Conservation (phyloP, 1,140 invertebrate genomes). For the Diploscapter pachys region DNA sequence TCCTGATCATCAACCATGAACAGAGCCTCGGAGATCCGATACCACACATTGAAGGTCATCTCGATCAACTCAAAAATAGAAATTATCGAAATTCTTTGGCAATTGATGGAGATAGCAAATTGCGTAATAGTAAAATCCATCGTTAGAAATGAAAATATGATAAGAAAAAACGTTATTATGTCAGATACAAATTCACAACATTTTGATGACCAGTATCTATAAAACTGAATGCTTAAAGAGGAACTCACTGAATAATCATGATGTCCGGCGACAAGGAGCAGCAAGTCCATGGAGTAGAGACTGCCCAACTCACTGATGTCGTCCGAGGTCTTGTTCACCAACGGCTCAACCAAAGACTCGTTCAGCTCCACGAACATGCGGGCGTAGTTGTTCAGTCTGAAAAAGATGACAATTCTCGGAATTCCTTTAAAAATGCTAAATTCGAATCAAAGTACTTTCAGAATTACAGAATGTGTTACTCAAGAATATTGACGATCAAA, state of each 20-base stretch:
- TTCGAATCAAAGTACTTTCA: too few relatives aligned
- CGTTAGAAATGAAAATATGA: constrained; percentile 1
- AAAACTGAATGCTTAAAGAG: background rate
- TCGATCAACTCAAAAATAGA: constrained; percentile 75
- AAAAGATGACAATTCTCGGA: constrained; percentile 31
- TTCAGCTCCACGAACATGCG: constrained; percentile 90
- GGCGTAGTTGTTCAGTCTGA: constrained; percentile 81
- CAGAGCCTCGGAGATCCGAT: constrained; percentile 84
- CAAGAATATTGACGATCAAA: constrained; percentile 10
- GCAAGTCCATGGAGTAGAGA: constrained; percentile 79
- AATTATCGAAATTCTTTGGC: background rate
- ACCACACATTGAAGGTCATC: constrained; percentile 96
- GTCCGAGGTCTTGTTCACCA: constrained; percentile 66
- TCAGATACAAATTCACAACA: constrained; percentile 7
- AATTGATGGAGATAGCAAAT: background rate
- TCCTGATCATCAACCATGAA: constrained; percentile 80
- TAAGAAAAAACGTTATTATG: background rate
- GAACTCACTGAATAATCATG: constrained; percentile 83
- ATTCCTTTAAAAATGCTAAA: background rate
- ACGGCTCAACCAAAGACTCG: constrained; percentile 81
- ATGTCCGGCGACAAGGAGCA: constrained; percentile 86
- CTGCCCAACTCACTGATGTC: constrained; percentile 65
- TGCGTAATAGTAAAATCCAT: constrained; percentile 2
- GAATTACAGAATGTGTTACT: background rate
- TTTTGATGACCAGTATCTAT: background rate